Conservation (phyloP, 2,888 invertebrate species). For the Pinctada fucata region DNA sequence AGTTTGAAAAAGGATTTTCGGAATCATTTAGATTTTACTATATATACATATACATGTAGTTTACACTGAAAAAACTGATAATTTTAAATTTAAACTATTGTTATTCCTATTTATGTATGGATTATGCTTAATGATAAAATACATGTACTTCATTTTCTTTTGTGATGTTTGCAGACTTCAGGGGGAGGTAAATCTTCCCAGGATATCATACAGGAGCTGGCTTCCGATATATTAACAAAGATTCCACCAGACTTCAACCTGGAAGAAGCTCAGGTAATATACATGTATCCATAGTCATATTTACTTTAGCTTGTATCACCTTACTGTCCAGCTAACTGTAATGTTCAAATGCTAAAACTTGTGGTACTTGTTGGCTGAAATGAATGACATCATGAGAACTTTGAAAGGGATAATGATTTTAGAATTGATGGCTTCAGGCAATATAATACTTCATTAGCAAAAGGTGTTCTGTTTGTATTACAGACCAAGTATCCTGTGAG, state of each 20-base stretch:
- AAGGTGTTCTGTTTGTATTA: constrained; percentile 15
- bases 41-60: no score
- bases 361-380: not conserved
- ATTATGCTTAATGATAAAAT: not conserved
- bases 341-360: not conserved
- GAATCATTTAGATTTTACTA: no score
- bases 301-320: not conserved
- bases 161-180: constrained; percentile 59
- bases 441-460: no score
- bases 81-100: no score
- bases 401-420: not conserved
- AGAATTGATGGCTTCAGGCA: not conserved
- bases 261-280: constrained; percentile 71
- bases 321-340: not conserved
- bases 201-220: constrained; percentile 74
- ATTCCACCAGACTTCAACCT: constrained; percentile 74
- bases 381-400: not conserved
- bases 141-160: not conserved
- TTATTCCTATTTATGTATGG: not conserved
- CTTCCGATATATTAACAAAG: constrained; percentile 74
- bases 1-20: no score
- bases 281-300: not conserved
- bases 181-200: constrained; percentile 74
- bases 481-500: constrained; percentile 74
- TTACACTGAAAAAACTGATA: no score